phyloP scores from a whole-genome alignment of 2,888 invertebrate species.

The Bugulina stolonifera region DNA sequence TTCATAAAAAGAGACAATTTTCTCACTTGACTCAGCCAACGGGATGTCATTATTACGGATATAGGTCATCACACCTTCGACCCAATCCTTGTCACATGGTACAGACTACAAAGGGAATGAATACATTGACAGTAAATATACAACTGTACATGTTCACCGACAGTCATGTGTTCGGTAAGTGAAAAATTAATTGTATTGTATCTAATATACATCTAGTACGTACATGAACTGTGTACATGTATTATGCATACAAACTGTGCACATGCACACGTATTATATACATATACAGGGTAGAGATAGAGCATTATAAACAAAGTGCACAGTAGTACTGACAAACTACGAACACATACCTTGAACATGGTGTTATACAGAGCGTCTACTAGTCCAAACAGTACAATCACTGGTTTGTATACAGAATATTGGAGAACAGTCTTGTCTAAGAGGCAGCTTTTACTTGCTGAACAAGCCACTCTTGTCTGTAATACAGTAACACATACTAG shows the following conservation, averaged over 20 bases:
- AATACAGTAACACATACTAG: conserved; percentile 2
- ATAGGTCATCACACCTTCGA: conserved; percentile 79
- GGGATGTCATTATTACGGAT: conserved; percentile 88
- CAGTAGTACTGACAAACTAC: too few species aligned
- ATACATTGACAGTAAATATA: not conserved
- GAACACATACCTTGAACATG: conserved; percentile 77
- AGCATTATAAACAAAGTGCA: too few species aligned
- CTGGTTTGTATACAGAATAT: conserved; percentile 77
- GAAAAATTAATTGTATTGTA: too few species aligned
- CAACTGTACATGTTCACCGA: too few species aligned
- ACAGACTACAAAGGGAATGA: conserved; percentile 56
- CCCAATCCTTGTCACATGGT: conserved; percentile 62
- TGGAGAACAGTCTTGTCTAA: conserved; percentile 54
- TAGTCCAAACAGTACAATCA: conserved; percentile 76
- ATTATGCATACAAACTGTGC: too few species aligned
- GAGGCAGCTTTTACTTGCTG: conserved; percentile 35
- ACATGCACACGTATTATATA: too few species aligned
- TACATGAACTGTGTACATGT: too few species aligned
- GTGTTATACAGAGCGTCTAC: conserved; percentile 76
- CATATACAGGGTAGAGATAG: too few species aligned
- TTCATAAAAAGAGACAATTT: conserved; percentile 72
- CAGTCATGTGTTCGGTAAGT: too few species aligned
- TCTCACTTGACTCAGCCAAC: conserved; percentile 79
- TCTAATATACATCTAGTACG: too few species aligned
- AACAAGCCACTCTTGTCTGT: conserved; percentile 24